phyloP scores from a whole-genome alignment of 2,113 vertebrate genomes.

The Dascyllus trimaculatus region DNA sequence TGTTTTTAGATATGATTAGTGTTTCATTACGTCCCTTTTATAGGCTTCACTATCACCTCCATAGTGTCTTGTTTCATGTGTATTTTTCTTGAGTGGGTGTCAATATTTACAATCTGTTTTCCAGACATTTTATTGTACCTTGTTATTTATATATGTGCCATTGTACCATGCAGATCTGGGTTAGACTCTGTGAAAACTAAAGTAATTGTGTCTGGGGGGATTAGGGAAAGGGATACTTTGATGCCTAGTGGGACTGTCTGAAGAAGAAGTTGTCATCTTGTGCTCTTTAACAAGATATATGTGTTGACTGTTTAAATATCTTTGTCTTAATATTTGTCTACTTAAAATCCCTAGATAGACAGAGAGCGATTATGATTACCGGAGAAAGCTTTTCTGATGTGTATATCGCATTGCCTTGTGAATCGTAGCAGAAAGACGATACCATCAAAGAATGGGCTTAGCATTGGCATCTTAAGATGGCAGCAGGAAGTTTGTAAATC shows the following conservation, averaged over 20 bases:
- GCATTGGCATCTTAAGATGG: slow-evolving; percentile 75
- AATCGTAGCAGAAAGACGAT: slow-evolving; percentile 74
- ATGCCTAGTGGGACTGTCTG: slow-evolving; percentile 45
- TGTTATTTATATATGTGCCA: slow-evolving; percentile 44
- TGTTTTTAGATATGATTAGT: slow-evolving; percentile 54
- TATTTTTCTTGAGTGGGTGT: slow-evolving; percentile 44
- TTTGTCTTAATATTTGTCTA: slow-evolving; percentile 65
- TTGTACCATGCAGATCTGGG: slow-evolving; percentile 35
- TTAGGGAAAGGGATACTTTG: slow-evolving; percentile 65
- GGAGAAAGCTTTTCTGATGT: slow-evolving; percentile 59
- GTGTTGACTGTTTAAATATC: slow-evolving; percentile 69
- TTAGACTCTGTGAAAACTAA: slow-evolving; percentile 45
- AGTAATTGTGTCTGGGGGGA: slow-evolving; percentile 65
- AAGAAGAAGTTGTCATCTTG: slow-evolving; percentile 57
- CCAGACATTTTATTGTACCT: slow-evolving; percentile 73
- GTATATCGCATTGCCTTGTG: slow-evolving; percentile 75
- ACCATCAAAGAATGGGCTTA: slow-evolving; percentile 75
- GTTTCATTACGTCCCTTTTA: slow-evolving; percentile 56
- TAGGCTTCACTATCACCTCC: slow-evolving; percentile 38
- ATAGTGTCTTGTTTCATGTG: slow-evolving; percentile 53
- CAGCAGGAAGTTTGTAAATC: slow-evolving; percentile 81
- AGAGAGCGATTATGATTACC: slow-evolving; percentile 53
- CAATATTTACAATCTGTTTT: slow-evolving; percentile 67
- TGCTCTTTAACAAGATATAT: slow-evolving; percentile 71
- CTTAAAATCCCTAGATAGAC: slow-evolving; percentile 58